These are phyloP conservation scores for Stenoptilia bipunctidactyla DNA, from an alignment of 2,888 invertebrate species.

Conservation along the genomic window DNA sequence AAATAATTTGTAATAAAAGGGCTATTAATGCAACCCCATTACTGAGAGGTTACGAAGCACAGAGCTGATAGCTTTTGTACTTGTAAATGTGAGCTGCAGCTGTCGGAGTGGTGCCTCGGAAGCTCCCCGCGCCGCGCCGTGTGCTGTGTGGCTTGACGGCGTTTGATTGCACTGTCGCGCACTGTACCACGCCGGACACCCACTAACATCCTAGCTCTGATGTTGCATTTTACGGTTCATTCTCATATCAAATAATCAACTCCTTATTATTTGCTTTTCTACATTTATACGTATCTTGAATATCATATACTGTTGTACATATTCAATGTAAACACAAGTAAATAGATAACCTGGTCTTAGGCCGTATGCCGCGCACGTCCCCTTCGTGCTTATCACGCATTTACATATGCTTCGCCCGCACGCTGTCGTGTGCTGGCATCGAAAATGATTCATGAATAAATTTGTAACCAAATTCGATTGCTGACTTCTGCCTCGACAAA, in stretches of 20 bases:
- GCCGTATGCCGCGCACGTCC: slow-evolving; percentile 31
- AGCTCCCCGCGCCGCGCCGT: not conserved
- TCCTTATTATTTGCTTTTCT: too few relatives aligned
- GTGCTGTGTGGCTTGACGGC: slow-evolving; percentile 25
- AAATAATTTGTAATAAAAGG: too few relatives aligned
- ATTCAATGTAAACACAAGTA: too few relatives aligned
- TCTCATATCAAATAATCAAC: too few relatives aligned
- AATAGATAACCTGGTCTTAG: not conserved
- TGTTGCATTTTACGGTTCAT: too few relatives aligned
- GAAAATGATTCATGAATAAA: slow-evolving; percentile 68
- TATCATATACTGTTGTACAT: too few relatives aligned
- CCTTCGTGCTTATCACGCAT: slow-evolving; percentile 60
- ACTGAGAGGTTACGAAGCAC: too few relatives aligned
- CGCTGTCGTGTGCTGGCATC: slow-evolving; percentile 51
- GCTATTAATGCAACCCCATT: too few relatives aligned
- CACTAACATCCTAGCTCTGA: too few relatives aligned
- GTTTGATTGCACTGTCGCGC: slow-evolving; percentile 49
- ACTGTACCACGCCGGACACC: slow-evolving; percentile 20
- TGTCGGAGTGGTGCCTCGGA: not conserved
- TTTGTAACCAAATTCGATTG: slow-evolving; percentile 62
- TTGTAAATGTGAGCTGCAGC: too few relatives aligned
- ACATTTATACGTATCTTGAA: too few relatives aligned
- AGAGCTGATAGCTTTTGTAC: too few relatives aligned
- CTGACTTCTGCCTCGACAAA: slow-evolving; percentile 51
- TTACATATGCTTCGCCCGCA: slow-evolving; percentile 61